Evolutionary conservation across 2,113 vertebrate species (phyloP), one percentile per base, ranked within the genome.

Genomic region (Recurvirostra avosetta): DNA sequence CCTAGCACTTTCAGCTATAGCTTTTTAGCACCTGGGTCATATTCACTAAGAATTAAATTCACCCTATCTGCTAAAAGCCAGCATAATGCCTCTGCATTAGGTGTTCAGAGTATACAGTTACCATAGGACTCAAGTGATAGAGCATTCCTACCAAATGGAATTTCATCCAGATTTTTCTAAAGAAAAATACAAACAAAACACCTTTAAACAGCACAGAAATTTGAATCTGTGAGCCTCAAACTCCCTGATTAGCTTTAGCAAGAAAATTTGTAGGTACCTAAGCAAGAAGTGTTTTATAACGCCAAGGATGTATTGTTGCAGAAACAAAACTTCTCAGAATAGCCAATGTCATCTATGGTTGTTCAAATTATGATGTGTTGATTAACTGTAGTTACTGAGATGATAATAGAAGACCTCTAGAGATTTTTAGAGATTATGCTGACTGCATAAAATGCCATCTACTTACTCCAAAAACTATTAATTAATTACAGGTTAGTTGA

Each of bases 1-100:
- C 87, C 76, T 61, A 86, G 70, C 71, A 93, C 85, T 96, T 91
- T 59, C 88, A 88, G 90, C 67, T 76, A 78, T 43, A 75, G 68
- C 27, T 91, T 92, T 95, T 80, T 84, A 76, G 92, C 87, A 82
- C 82, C 89, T 83, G 91, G 59, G 52, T 90, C 20, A 9, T 55
- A 85, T 66, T 92, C 55, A 62, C 34, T 21, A 34, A 82, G 76
- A 95, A 65, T 45, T 11, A 89, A 96, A 87, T 49, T 85, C 65
- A 68, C 29, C 27, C 49, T 68, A 7, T 79, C 80, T 92, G 36
- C 80, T 90, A 66, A 92, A 72, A 95, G 80, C 58, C 53, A 73
- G 26, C 38, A n/a, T 53, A 87, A 65, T 5, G 25, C 41, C 79
- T 93, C 41, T 71, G 72, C 52, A 45, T 80, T 68, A 91, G 10